phyloP scores from a whole-genome alignment of 2,113 vertebrate species.

The Callipepla squamata region DNA sequence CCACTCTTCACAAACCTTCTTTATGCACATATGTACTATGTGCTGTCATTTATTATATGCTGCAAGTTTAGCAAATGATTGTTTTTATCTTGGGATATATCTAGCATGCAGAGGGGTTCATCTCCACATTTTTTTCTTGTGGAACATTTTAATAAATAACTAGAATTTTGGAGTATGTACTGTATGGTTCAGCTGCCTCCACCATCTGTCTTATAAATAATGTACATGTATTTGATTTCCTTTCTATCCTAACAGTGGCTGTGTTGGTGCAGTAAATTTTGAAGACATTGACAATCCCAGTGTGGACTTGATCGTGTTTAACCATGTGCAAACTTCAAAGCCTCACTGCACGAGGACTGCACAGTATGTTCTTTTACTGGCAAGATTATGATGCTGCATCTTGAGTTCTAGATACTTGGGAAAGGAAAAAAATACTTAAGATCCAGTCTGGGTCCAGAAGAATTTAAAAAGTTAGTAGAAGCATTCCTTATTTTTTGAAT shows the following conservation, averaged over 20 bases:
- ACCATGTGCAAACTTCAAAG: constrained; percentile 46
- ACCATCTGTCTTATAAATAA: constrained; percentile 50
- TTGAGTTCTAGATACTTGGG: background rate
- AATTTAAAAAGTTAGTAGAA: background rate
- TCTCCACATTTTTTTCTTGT: background rate
- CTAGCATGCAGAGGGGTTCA: background rate
- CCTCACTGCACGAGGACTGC: constrained; percentile 45
- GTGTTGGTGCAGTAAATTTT: constrained; percentile 69
- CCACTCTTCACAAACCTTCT: background rate
- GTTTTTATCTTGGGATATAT: constrained; percentile 11
- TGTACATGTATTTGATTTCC: background rate
- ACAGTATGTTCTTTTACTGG: constrained; percentile 39
- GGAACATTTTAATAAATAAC: constrained; percentile 42
- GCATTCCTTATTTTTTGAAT: background rate
- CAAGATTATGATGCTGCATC: background rate
- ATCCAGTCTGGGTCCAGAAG: background rate
- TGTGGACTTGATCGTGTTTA: constrained; percentile 64
- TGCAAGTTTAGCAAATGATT: constrained; percentile 15
- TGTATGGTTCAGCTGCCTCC: background rate
- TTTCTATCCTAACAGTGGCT: constrained; percentile 69
- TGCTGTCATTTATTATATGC: background rate
- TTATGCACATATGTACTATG: background rate
- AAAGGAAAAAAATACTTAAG: background rate
- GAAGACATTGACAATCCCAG: constrained; percentile 72
- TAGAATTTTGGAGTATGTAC: constrained; percentile 22